Base-by-base conservation (phyloP, 2,797 vertebrate genomes). In the Typhlichthys eigenmanni region DNA sequence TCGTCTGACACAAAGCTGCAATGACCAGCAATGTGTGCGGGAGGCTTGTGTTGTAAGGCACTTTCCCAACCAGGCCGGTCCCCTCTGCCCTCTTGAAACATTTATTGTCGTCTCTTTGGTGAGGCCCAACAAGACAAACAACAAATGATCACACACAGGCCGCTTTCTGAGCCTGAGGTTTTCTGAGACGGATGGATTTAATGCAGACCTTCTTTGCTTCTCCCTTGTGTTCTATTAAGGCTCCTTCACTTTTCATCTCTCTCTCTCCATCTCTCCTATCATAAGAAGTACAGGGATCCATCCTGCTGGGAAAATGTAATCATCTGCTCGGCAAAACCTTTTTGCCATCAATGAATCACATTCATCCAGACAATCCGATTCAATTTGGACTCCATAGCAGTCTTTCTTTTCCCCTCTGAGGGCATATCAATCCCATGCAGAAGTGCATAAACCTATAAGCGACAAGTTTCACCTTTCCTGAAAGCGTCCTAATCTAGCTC, bases 151-250 rank as follows among this genome's bases (percentile, higher is more conserved):
- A 19, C n/a, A 38, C 16, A 61, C 7, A 59, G n/a, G 51, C 61
- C 12, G 63, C 7, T 38, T 32, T 38, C 24, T 19, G 16, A 46
- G 14, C 4, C 7, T 11, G 3, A 47, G 24, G n/a, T 48, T 60
- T 11, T n/a, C 38, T 13, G 8, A 24, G 19, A 59, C 45, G 63
- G 54, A 3, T n/a, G 46, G 59, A 46, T 68, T 73, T 60, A 59
- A 71, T 58, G 68, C 47, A 71, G 60, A 71, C 47, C 68, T 55
- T 52, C 60, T 55, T 29, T 64, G 48, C 8, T 55, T 62, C 6
- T 71, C 71, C 9, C 13, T 55, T 58, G 13, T 68, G 72, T 55
- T 58, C 13, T 49, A 2, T 55, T 84, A 70, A 56, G 66, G 14
- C 57, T 53, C 50, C 29, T 17, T 53, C 61, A 55, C 29, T 50